Evolutionary conservation across 2,113 vertebrate species (phyloP).

Genomic region (Callipepla californica): DNA sequence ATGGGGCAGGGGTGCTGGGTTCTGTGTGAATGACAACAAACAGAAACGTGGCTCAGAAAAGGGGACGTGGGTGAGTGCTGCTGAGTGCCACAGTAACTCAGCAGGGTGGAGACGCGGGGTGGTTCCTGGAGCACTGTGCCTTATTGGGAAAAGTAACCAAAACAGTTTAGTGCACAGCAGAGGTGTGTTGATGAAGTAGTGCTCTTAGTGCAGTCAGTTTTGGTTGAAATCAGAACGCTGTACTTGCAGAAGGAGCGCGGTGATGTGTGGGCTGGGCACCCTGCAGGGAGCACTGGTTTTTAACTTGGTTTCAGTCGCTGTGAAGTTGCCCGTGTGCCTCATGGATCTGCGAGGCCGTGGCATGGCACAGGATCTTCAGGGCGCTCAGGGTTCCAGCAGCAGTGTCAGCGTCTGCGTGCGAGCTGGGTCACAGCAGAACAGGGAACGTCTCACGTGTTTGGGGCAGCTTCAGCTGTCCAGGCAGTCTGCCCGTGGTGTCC

Average conservation of each 20-base stretch:
- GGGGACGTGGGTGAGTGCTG: fast-evolving
- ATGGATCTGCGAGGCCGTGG: neutral
- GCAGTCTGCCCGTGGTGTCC: fast-evolving
- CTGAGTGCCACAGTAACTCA: fast-evolving
- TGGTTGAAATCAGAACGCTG: fast-evolving
- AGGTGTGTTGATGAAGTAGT: neutral
- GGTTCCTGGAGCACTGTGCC: no score
- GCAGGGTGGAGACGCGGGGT: fast-evolving
- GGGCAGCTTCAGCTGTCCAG: neutral
- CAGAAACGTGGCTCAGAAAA: neutral
- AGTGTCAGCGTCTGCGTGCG: fast-evolving
- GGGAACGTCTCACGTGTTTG: neutral
- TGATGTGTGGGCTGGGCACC: neutral
- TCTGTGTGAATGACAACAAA: neutral
- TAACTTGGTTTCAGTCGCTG: neutral
- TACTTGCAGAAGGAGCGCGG: fast-evolving
- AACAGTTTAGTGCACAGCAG: neutral
- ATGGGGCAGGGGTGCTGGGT: fast-evolving
- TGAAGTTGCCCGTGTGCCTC: fast-evolving
- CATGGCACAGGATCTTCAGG: no score
- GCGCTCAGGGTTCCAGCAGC: fast-evolving
- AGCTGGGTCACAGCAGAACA: fast-evolving
- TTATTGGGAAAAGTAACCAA: no score
- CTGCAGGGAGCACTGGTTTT: fast-evolving
- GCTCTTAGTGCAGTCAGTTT: neutral